Percentiles rank a stretch among this genome's conserved stretches.
These are phyloP conservation scores for Mola mola DNA, from an alignment of 2,113 vertebrate genomes.

Conservation along the genomic window DNA sequence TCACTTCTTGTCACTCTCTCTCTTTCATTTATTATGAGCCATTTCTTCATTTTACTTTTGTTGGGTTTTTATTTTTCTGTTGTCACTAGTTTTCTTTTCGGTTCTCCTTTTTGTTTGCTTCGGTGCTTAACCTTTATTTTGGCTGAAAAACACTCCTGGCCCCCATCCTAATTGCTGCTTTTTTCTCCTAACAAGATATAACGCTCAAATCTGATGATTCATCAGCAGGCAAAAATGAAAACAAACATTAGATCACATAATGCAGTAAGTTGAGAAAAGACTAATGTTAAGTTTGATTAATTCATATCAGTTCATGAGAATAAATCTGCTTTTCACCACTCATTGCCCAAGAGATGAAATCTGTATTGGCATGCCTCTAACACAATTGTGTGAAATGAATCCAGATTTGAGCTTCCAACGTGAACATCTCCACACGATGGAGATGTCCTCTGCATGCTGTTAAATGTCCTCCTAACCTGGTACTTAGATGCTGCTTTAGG, in stretches of 20 bases:
- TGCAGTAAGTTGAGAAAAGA: neutral
- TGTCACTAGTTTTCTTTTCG: slow-evolving; percentile 49
- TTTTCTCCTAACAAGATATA: too few species aligned
- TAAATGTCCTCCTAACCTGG: slow-evolving; percentile 43
- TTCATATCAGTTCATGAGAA: neutral
- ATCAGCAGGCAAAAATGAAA: neutral
- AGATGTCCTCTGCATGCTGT: slow-evolving; percentile 78
- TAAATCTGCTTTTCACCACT: neutral
- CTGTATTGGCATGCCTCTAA: neutral
- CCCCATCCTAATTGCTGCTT: slow-evolving; percentile 51
- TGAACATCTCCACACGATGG: slow-evolving; percentile 27
- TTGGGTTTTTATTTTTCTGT: slow-evolving; percentile 16
- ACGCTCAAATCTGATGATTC: slow-evolving; percentile 53
- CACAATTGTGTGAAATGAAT: neutral
- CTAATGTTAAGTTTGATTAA: neutral
- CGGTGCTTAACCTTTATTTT: slow-evolving; percentile 75
- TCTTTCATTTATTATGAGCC: slow-evolving; percentile 48
- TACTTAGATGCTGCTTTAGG: slow-evolving; percentile 69
- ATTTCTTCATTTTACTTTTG: slow-evolving; percentile 18
- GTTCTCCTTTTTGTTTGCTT: slow-evolving; percentile 29
- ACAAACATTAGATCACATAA: too few species aligned
- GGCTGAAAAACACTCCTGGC: slow-evolving; percentile 65
- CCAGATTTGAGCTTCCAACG: slow-evolving; percentile 59
- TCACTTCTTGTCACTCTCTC: slow-evolving; percentile 41
- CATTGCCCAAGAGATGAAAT: neutral